Conservation (phyloP, 2,113 vertebrate species). For the Callocephalon fimbriatum region DNA sequence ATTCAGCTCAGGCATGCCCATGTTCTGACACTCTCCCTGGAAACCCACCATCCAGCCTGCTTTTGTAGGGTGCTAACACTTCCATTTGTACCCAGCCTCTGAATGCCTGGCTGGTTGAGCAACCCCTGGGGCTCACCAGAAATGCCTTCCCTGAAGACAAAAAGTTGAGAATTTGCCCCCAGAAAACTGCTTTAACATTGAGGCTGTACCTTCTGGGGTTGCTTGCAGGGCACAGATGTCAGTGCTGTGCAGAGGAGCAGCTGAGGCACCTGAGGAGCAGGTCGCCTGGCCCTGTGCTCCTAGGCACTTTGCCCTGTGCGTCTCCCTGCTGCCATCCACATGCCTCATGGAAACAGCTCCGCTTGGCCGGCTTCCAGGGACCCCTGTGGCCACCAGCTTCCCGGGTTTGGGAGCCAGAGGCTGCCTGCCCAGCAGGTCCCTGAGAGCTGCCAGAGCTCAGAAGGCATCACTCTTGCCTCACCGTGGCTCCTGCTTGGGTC, state of each 20-base stretch:
- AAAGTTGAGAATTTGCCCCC: background rate
- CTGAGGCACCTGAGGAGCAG: background rate
- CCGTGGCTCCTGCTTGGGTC: background rate
- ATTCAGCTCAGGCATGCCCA: fast-evolving
- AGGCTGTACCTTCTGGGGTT: no score
- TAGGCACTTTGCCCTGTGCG: fast-evolving
- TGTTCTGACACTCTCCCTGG: background rate
- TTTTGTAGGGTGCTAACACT: fast-evolving
- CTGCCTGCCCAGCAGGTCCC: background rate
- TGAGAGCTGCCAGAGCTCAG: background rate
- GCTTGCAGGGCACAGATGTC: fast-evolving
- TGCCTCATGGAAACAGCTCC: background rate
- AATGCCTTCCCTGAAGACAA: background rate
- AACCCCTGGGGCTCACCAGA: background rate
- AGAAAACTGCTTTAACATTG: background rate
- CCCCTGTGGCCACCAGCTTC: background rate
- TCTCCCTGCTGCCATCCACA: background rate
- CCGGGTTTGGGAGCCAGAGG: background rate
- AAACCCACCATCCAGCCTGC: background rate
- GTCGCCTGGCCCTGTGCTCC: background rate
- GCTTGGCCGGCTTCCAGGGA: fast-evolving
- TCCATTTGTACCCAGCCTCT: no score
- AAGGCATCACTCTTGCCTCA: background rate
- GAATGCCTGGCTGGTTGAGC: background rate
- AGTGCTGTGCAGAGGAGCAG: background rate